These are phyloP conservation scores for Pelecanoides urinatrix DNA, from an alignment of 2,113 vertebrate genomes.

Conservation along the genomic window DNA sequence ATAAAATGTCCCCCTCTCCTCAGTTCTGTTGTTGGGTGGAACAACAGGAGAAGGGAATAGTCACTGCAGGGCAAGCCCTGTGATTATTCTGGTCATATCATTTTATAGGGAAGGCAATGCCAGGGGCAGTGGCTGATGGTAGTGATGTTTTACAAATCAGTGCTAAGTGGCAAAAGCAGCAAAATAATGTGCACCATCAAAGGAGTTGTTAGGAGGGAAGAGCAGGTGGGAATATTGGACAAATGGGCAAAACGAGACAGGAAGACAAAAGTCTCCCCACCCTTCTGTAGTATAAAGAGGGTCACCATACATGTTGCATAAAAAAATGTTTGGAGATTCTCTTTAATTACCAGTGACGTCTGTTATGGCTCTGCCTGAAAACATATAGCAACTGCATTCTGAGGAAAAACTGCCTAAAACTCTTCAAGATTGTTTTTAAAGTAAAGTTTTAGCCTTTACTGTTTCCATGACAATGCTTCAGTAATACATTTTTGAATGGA, in stretches of 20 bases:
- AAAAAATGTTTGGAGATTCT: neutral
- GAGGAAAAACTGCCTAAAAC: neutral
- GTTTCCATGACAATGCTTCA: slow-evolving; percentile 48
- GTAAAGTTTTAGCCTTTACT: neutral
- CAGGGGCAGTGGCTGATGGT: neutral
- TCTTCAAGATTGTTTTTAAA: slow-evolving; percentile 16
- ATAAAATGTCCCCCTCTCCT: neutral
- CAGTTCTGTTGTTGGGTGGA: neutral
- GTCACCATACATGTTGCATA: neutral
- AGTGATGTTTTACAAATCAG: neutral
- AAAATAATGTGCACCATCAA: neutral
- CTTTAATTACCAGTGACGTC: neutral
- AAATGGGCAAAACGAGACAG: neutral
- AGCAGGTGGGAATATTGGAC: neutral
- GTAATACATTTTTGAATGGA: neutral
- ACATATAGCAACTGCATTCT: neutral
- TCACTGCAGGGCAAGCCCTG: neutral
- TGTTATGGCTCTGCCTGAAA: neutral
- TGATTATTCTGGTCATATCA: neutral
- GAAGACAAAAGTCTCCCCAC: neutral
- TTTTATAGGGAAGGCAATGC: neutral
- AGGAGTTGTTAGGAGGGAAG: neutral
- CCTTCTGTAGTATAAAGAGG: neutral
- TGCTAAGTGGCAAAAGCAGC: neutral
- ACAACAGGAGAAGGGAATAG: neutral